These are phyloP conservation scores for Poeciliopsis paucimaculata DNA, from an alignment of 2,797 vertebrate species.

Conservation along the genomic window DNA sequence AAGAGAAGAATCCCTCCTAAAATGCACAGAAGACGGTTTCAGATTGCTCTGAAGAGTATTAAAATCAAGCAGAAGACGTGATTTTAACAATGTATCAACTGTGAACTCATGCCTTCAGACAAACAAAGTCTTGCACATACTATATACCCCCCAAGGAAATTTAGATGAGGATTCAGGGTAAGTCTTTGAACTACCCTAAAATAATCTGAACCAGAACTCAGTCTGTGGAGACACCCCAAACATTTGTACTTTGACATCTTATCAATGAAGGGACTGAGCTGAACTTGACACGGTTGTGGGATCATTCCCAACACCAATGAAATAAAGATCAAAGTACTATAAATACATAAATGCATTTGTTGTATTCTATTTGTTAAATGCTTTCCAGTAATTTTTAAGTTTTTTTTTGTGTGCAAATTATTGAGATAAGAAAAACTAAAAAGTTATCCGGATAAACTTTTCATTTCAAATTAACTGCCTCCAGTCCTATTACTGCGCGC, in stretches of 20 bases:
- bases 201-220: not conserved
- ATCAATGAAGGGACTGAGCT: not conserved
- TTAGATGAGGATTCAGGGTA: not conserved
- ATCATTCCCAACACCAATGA: constrained; percentile 4
- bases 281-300: not conserved
- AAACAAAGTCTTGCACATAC: not conserved
- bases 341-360: not conserved
- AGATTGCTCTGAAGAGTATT: not conserved
- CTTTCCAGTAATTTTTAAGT: not conserved
- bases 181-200: not conserved
- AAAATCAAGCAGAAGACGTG: not conserved
- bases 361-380: not conserved
- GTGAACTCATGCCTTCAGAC: not conserved
- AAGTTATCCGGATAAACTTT: not conserved
- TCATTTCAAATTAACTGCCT: not conserved
- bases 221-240: not conserved
- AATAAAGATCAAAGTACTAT: not conserved
- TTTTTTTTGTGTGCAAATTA: not conserved
- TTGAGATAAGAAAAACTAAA: not conserved
- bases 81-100: not conserved
- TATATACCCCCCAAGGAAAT: not conserved
- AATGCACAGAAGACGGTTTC: not conserved
- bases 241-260: not conserved
- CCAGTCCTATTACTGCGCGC: not conserved
- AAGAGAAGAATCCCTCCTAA: not conserved